Percentiles rank a stretch among this genome's conserved stretches.
phyloP scores from a whole-genome alignment of 92 coral and sea anemone species.

The Anthopleura xanthogrammica region DNA sequence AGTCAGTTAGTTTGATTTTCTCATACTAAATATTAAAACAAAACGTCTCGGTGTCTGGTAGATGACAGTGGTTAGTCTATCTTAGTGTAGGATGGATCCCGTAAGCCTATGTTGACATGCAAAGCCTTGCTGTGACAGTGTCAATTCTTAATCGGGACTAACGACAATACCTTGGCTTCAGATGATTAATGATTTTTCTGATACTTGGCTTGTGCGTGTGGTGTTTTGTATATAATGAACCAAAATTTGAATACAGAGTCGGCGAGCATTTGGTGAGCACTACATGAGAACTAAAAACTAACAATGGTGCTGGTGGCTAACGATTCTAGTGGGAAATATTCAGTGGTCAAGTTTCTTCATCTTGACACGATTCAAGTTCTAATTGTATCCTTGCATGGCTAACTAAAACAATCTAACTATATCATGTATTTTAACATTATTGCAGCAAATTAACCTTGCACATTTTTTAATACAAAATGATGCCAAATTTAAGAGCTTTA shows the following conservation, averaged over 20 bases:
- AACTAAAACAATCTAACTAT: background rate
- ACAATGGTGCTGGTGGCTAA: background rate
- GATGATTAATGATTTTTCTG: conserved; percentile 39
- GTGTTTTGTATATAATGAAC: background rate
- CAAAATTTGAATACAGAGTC: background rate
- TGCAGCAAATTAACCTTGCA: too few species aligned
- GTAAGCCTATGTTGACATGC: conserved; percentile 39
- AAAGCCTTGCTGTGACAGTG: conserved; percentile 34
- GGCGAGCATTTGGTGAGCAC: background rate
- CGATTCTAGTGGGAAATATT: background rate
- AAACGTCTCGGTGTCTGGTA: conserved; percentile 2
- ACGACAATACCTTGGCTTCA: conserved; percentile 19
- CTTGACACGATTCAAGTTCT: background rate
- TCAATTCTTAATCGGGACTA: conserved; percentile 14
- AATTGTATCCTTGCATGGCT: conserved; percentile 6
- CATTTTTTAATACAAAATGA: too few species aligned
- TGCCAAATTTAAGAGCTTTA: too few species aligned
- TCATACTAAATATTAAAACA: background rate
- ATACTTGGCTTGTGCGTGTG: conserved; percentile 15
- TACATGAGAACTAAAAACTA: background rate
- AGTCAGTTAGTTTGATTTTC: conserved; percentile 2
- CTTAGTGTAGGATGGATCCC: conserved; percentile 11
- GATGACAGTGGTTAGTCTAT: conserved; percentile 26
- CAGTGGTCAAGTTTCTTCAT: background rate
- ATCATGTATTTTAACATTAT: background rate